These are phyloP conservation scores for Buathra laborator DNA, from an alignment of 2,888 invertebrate genomes.

Conservation along the genomic window DNA sequence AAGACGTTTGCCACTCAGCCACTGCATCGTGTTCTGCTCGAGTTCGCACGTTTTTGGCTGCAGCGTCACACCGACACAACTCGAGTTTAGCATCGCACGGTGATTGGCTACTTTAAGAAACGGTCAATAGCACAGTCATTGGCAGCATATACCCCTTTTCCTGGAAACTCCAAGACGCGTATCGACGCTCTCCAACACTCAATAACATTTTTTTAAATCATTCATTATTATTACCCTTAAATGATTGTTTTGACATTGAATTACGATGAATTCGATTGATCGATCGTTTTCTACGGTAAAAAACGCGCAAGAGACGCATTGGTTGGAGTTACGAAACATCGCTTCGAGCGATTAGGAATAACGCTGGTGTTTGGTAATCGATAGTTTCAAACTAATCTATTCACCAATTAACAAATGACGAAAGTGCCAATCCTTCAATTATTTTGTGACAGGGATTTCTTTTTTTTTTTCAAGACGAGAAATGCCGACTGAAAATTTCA, in stretches of 20 bases:
- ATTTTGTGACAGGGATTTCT: not conserved
- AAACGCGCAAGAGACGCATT: not conserved
- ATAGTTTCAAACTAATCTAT: too few relatives aligned
- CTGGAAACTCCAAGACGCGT: not conserved
- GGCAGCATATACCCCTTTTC: slow-evolving; percentile 17
- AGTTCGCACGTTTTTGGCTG: slow-evolving; percentile 72
- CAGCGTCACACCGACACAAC: slow-evolving; percentile 22
- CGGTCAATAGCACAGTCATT: slow-evolving; percentile 20
- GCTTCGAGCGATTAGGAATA: not conserved
- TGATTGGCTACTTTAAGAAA: slow-evolving; percentile 1
- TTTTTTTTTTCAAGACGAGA: not conserved
- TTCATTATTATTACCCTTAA: not conserved
- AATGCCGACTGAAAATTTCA: not conserved
- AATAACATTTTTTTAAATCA: not conserved
- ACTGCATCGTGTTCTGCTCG: slow-evolving; percentile 70
- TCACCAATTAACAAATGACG: too few relatives aligned
- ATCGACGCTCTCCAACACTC: not conserved
- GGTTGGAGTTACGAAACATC: not conserved
- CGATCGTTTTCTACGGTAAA: not conserved
- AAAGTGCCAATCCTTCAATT: too few relatives aligned
- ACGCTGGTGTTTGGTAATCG: too few relatives aligned
- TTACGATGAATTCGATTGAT: not conserved
- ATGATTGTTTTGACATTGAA: not conserved
- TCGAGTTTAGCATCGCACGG: not conserved
- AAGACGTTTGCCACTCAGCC: slow-evolving; percentile 65